Evolutionary conservation across 2,888 invertebrate genomes (phyloP), one percentile per base, ranked within the genome.

Genomic region (Orthosia cruda): DNA sequence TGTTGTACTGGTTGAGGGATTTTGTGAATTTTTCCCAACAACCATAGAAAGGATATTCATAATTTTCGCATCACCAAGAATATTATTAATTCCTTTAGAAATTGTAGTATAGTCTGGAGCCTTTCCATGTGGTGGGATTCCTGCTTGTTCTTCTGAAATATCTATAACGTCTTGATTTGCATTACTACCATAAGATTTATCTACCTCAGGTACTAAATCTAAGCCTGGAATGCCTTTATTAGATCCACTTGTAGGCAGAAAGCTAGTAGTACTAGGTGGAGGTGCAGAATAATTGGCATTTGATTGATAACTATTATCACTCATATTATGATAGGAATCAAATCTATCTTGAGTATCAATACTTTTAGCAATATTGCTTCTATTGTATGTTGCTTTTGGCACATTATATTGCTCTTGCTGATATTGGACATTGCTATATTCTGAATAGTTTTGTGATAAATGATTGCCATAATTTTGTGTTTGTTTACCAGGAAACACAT

Each of bases 201-300:
- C 93, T 76, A 84, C 90, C 7, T 97, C 97, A 81, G 96, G 96
- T 15, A 98, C 97, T 77, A 98, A 96, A 96, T 98, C 98, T 74
- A 98, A 95, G 0, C 98, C 98, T 15, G 98, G 98, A 89, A 98
- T 98, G 58, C 97, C 97, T 87, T 97, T 97, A 67, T 90, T 88
- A 45, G 92, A 88, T 52, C 89, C 91, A 89, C 88, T 91, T 73
- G 90, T 87, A 45, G 93, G 92, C 58, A 96, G 86, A 87, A 96
- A 96, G 75, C 88, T 92, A 57, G 93, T 92, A 57, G 93, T 80
- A 68, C 89, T 87, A 66, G 78, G 71, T 61, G 78, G 73, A 71
- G 77, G 77, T 18, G 67, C 72, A 68, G 81, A 79, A 61, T 79
- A 81, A 83, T 82, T 75, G 18, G 74, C 62, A 73, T 67, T 74